Evolutionary conservation across 2,888 invertebrate genomes (phyloP).

Genomic region (Drosophila neotestacea): DNA sequence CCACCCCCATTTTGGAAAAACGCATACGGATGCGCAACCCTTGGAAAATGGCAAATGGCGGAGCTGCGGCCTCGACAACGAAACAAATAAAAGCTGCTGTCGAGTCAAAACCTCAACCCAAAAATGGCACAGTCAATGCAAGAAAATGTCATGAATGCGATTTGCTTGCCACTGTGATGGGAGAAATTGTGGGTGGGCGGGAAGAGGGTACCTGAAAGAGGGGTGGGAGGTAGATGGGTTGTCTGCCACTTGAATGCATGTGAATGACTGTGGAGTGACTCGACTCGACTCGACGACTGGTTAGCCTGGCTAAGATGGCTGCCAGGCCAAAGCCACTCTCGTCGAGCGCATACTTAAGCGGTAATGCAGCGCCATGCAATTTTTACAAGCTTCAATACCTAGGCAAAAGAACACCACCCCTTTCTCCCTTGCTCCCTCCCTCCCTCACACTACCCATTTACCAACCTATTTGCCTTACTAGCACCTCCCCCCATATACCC

Average conservation of each 20-base stretch:
- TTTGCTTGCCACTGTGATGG: slow-evolving; percentile 47
- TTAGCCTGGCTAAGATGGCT: slow-evolving; percentile 72
- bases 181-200: too few relatives aligned
- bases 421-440: neutral
- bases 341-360: slow-evolving; percentile 63
- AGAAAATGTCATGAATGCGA: slow-evolving; percentile 80
- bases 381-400: slow-evolving; percentile 80
- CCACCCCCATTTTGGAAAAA: neutral
- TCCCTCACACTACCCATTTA: neutral
- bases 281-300: slow-evolving; percentile 13
- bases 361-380: slow-evolving; percentile 79
- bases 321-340: slow-evolving; percentile 52
- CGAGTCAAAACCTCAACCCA: slow-evolving; percentile 29
- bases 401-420: slow-evolving; percentile 37
- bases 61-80: slow-evolving; percentile 34
- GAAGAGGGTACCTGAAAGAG: too few relatives aligned
- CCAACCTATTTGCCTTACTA: neutral
- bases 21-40: slow-evolving; percentile 38
- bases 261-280: slow-evolving; percentile 76
- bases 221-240: neutral
- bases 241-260: slow-evolving; percentile 71
- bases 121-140: slow-evolving; percentile 68
- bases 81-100: slow-evolving; percentile 46
- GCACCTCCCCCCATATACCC: neutral
- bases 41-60: slow-evolving; percentile 21